Conservation (phyloP, 1,140 invertebrate genomes). For the Anadara kagoshimensis region DNA sequence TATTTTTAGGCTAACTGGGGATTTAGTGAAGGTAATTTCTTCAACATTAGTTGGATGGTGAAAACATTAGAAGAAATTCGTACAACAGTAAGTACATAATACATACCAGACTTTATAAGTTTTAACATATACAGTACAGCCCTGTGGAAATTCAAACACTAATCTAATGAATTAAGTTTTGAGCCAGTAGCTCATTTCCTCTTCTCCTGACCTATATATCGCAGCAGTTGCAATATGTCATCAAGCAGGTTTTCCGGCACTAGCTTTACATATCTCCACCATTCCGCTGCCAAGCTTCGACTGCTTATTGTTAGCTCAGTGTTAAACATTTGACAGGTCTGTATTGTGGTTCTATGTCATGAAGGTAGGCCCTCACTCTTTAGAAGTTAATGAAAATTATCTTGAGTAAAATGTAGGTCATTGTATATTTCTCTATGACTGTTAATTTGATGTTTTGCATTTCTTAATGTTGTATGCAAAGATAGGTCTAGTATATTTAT, state of each 20-base stretch:
- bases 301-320: not conserved
- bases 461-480: not conserved
- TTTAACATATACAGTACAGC: too few relatives aligned
- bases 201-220: not conserved
- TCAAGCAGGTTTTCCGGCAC: too few relatives aligned
- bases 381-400: too few relatives aligned
- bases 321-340: not conserved
- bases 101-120: not conserved
- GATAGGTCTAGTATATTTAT: not conserved
- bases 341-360: too few relatives aligned
- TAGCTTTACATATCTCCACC: too few relatives aligned
- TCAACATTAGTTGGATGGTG: conserved; percentile 67
- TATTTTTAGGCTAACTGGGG: conserved; percentile 60
- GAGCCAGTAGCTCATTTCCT: not conserved
- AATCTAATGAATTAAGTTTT: too few relatives aligned
- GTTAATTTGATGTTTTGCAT: not conserved
- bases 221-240: too few relatives aligned
- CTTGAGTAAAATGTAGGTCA: too few relatives aligned
- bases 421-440: too few relatives aligned
- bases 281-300: not conserved
- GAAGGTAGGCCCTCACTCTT: too few relatives aligned
- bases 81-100: conserved; percentile 54
- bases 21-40: conserved; percentile 57
- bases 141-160: too few relatives aligned
- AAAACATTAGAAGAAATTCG: conserved; percentile 61